Conservation (phyloP, 2,797 vertebrate genomes). For the Myripristis murdjan region DNA sequence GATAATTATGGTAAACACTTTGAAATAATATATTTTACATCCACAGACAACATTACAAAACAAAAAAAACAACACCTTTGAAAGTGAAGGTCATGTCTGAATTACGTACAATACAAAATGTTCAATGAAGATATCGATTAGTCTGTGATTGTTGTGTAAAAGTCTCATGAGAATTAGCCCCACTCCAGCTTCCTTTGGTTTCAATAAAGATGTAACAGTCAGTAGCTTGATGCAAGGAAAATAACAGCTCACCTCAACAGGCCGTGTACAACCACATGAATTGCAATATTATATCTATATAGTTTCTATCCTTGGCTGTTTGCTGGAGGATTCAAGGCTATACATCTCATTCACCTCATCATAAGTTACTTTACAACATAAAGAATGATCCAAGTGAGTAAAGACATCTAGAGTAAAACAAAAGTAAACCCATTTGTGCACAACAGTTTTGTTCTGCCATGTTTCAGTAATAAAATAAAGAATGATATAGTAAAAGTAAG, state of each 20-base stretch:
- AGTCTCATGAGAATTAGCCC: constrained; percentile 56
- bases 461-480: constrained; percentile 22
- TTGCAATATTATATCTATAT: constrained; percentile 33
- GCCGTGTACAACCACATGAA: constrained; percentile 12
- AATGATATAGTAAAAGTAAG: constrained; percentile 5
- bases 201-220: constrained; percentile 78
- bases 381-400: neutral
- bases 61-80: neutral
- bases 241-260: constrained; percentile 14
- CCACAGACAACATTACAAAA: neutral
- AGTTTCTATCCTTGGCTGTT: constrained; percentile 72
- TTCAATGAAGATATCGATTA: neutral
- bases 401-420: neutral
- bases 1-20: too few species aligned
- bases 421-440: neutral
- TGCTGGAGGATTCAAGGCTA: constrained; percentile 28
- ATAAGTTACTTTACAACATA: constrained; percentile 11
- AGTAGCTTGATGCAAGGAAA: constrained; percentile 49
- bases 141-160: constrained; percentile 17
- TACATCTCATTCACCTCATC: constrained; percentile 17
- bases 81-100: neutral
- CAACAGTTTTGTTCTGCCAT: constrained; percentile 4
- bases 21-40: too few species aligned
- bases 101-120: neutral
- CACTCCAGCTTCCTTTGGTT: constrained; percentile 71